These are phyloP conservation scores for Chrysopilus asiliformis DNA, from an alignment of 2,888 invertebrate species.

Conservation along the genomic window DNA sequence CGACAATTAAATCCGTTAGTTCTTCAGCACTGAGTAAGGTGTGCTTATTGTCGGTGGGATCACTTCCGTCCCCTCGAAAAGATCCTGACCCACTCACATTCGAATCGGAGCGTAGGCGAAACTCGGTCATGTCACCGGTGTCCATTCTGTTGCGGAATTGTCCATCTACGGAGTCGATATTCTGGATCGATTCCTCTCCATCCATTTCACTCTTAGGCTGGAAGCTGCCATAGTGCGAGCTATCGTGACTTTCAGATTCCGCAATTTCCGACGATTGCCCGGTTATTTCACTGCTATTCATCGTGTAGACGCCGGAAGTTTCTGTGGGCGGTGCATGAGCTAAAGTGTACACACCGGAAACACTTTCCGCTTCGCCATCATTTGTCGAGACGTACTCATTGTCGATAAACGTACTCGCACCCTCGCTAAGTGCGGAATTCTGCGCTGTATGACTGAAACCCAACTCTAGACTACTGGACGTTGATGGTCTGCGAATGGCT, in stretches of 20 bases:
- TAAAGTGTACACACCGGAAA: slow-evolving; percentile 45
- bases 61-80: slow-evolving; percentile 80
- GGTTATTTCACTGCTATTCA: slow-evolving; percentile 51
- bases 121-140: slow-evolving; percentile 38
- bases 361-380: slow-evolving; percentile 34
- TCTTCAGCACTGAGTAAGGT: slow-evolving; percentile 70
- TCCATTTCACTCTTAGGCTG: slow-evolving; percentile 41
- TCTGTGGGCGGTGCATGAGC: slow-evolving; percentile 62
- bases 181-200: slow-evolving; percentile 28
- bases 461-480: slow-evolving; percentile 68
- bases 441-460: slow-evolving; percentile 80
- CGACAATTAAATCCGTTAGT: slow-evolving; percentile 70
- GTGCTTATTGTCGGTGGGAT: slow-evolving; percentile 66
- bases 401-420: slow-evolving; percentile 51
- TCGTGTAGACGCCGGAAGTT: slow-evolving; percentile 74
- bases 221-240: slow-evolving; percentile 44
- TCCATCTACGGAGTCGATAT: slow-evolving; percentile 45
- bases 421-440: slow-evolving; percentile 66
- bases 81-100: slow-evolving; percentile 65
- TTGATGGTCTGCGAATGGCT: slow-evolving; percentile 51
- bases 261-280: slow-evolving; percentile 43
- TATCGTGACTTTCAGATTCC: slow-evolving; percentile 42
- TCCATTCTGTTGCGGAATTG: slow-evolving; percentile 38
- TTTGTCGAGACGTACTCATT: slow-evolving; percentile 39
- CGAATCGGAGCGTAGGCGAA: slow-evolving; percentile 60